phyloP scores from a whole-genome alignment of 2,888 invertebrate species.

The Schizaphis graminum region DNA sequence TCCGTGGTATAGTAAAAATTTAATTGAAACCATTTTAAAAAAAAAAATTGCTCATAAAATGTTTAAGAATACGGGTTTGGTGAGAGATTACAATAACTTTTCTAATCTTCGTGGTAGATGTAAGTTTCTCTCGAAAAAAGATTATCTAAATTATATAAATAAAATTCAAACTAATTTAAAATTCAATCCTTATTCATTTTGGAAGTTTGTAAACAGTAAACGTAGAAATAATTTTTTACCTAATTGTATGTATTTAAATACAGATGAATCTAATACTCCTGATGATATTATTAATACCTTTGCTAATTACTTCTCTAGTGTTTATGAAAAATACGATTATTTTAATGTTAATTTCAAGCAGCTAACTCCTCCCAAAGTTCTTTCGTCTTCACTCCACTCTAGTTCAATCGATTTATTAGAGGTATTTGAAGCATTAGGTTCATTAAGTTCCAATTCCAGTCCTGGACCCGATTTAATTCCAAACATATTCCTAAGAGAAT shows the following conservation, averaged over 20 bases:
- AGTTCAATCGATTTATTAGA: background rate
- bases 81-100: conserved; percentile 1
- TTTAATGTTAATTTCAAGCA: background rate
- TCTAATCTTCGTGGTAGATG: background rate
- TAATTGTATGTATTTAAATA: background rate
- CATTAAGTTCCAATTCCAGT: background rate
- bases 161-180: conserved; percentile 43
- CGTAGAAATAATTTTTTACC: conserved; percentile 20
- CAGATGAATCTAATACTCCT: conserved; percentile 21
- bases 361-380: background rate
- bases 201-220: conserved; percentile 27
- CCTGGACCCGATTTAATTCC: conserved; percentile 31
- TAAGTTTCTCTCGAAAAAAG: conserved; percentile 9
- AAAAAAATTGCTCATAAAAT: conserved; percentile 18
- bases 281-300: conserved; percentile 23
- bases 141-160: conserved; percentile 34
- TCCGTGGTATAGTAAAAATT: conserved; percentile 25
- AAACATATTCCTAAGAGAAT: background rate
- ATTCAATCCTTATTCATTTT: background rate
- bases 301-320: conserved; percentile 34
- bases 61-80: conserved; percentile 1
- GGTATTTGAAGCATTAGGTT: background rate
- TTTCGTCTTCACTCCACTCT: background rate
- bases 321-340: conserved; percentile 36
- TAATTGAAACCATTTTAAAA: background rate